A percentile compares a stretch with the other conserved stretches of the same genome.
Evolutionary conservation across 2,113 vertebrate genomes (phyloP).

Genomic region (Tursiops truncatus): DNA sequence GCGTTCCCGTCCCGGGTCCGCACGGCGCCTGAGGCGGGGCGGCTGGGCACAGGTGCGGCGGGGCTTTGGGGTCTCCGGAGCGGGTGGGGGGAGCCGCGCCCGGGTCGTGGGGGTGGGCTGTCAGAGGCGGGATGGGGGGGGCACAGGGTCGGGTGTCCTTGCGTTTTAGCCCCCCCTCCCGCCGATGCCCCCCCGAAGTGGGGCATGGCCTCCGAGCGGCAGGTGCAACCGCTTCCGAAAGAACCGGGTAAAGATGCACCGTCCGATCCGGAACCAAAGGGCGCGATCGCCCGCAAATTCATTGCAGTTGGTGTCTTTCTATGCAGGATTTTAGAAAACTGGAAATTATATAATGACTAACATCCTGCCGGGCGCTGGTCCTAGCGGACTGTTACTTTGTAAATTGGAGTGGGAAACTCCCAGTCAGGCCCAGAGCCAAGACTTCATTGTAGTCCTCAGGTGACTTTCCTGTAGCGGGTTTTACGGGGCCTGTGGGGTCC

Average conservation of each 20-base stretch:
- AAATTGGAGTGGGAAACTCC: neutral
- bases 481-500: neutral
- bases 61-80: neutral
- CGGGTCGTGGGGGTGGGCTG: too few species aligned
- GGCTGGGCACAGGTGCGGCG: neutral
- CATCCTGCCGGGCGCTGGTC: too few species aligned
- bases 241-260: neutral
- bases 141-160: neutral
- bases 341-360: neutral
- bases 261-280: accelerated
- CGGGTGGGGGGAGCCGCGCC: too few species aligned
- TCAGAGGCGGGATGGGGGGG: neutral
- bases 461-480: neutral
- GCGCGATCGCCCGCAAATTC: neutral
- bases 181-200: too few species aligned
- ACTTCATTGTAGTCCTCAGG: neutral
- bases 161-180: neutral
- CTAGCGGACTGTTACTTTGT: neutral
- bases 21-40: too few species aligned
- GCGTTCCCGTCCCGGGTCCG: neutral
- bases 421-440: neutral
- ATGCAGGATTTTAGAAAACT: neutral
- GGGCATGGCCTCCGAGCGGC: neutral
- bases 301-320: neutral
- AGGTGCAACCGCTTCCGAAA: neutral